Evolutionary conservation across 1,140 invertebrate genomes (phyloP), one percentile per base, ranked within the genome.

Genomic region (Oppia nitens): DNA sequence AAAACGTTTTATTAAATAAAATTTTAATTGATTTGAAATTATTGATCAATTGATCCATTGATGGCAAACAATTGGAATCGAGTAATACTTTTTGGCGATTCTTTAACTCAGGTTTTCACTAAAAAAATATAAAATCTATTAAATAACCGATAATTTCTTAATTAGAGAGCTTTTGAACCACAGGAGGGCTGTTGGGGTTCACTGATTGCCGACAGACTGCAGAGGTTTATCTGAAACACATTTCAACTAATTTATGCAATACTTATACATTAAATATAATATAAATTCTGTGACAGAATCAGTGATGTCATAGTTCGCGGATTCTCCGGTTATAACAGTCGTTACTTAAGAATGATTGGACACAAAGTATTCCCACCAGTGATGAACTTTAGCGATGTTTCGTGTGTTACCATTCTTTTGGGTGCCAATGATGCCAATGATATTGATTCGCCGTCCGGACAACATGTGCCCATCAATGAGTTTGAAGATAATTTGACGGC

Each of bases 301-400:
- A 72, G 70, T 68, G 73, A 74, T 66, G 68, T 74, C 0, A 63
- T 74, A 3, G 66, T 66, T 45, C 60, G 73, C 23, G 73, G 73
- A 14, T 73, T 73, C 63, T 72, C 71, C 45, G 73, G 73, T 0
- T 74, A 74, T 60, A 74, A 71, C 55, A 65, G 65, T 11, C 63
- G 69, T 21, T 69, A 65, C 62, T 68, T 68, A 57, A 66, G 66
- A 23, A 57, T 68, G 12, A 66, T 73, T 23, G 59, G 73, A 23
- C 68, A 70, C 24, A 59, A 66, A 45, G 40, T 74, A 2, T 60
- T 73, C 14, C 57, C 62, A 47, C 60, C 65, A 29, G 55, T 66
- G 53, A 63, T 67, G 12, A 56, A 66, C 29, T 57, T 67, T n/a
- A 62, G 66, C 25, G 62, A 68, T 14, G 62, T 70, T 21, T 63